Evolutionary conservation across 2,888 invertebrate species (phyloP), one percentile per base, ranked within the genome.

Genomic region (Scaptomyza caliginosa): DNA sequence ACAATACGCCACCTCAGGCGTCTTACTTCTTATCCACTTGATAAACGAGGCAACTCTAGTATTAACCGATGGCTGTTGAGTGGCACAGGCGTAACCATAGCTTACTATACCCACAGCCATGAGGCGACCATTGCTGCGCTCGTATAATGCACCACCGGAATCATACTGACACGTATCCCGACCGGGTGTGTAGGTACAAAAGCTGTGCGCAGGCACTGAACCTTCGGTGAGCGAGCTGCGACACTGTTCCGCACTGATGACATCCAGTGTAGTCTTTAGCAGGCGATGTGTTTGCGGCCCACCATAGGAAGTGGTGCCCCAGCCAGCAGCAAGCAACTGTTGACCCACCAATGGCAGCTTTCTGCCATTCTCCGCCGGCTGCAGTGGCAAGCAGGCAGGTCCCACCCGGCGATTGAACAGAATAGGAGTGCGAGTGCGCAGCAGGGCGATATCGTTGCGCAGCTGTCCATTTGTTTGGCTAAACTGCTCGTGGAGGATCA

Each of bases 311-410:
- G 90, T 88, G 11, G 92, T 91, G 39, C 94, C 94, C 94, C 94
- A 94, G 36, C 94, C 94, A 16, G 88, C 86, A 1, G 90, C 86
- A 39, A 89, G 72, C 7, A 91, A 68, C 28, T 77, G 79, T 26
- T 89, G 93, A 7, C 94, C 94, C 30, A 77, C 63, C 23, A 86
- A 65, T 2, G 86, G 81, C 21, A 72, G 8, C 2, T 67, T 79
- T 0, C 43, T 52, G 3, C 70, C 74, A 38, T 40, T 55, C 0
- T 5, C 52, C 0, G 60, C 42, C 0, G 76, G 65, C 4, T 84
- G 83, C 51, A 90, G 79, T 0, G 94, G 94, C 43, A 94, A 88
- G 74, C 94, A 94, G 26, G 91, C 93, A 0, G 94, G 94, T 0
- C 93, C 94, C 5, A 94, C 93, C 48, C 91, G 89, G 0, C 91